Evolutionary conservation across 2,797 vertebrate species (phyloP).

Genomic region (Sebastes steindachneri): DNA sequence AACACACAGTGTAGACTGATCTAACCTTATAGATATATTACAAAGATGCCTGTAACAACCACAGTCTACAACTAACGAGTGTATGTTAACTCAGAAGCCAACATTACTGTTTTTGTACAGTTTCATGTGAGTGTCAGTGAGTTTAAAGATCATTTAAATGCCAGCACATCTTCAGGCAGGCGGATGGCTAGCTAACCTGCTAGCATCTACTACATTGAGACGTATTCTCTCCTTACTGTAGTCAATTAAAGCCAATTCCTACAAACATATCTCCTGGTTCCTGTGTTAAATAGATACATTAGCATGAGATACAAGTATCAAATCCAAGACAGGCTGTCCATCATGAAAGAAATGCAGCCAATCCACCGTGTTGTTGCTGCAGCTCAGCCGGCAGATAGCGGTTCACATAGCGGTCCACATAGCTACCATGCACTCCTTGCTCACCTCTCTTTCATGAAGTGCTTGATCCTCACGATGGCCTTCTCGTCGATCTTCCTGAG

Average conservation of each 20-base stretch:
- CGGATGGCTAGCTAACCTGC: slow-evolving; percentile 22
- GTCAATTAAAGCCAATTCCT: neutral
- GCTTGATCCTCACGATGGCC: slow-evolving; percentile 84
- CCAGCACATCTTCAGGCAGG: neutral
- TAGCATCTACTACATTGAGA: slow-evolving; percentile 19
- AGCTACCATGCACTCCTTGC: slow-evolving; percentile 32
- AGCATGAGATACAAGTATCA: neutral
- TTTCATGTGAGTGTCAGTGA: rapidly evolving
- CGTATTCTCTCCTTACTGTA: rapidly evolving
- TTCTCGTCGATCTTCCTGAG: slow-evolving; percentile 86
- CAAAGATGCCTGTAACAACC: neutral
- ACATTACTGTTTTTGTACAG: neutral
- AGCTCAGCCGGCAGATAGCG: slow-evolving; percentile 61
- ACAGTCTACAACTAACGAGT: rapidly evolving
- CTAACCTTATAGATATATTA: neutral
- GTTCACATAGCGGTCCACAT: slow-evolving; percentile 1
- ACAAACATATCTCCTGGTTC: neutral
- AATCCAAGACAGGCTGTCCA: neutral
- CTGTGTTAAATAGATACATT: rapidly evolving
- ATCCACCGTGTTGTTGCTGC: slow-evolving; percentile 34
- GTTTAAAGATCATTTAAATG: slow-evolving; percentile 3
- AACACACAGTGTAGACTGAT: neutral
- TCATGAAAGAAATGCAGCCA: slow-evolving; percentile 1
- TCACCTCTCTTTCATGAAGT: slow-evolving; percentile 88
- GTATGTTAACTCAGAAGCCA: neutral